Base-by-base conservation (phyloP, 2,888 invertebrate genomes). In the Pasiphila rectangulata region DNA sequence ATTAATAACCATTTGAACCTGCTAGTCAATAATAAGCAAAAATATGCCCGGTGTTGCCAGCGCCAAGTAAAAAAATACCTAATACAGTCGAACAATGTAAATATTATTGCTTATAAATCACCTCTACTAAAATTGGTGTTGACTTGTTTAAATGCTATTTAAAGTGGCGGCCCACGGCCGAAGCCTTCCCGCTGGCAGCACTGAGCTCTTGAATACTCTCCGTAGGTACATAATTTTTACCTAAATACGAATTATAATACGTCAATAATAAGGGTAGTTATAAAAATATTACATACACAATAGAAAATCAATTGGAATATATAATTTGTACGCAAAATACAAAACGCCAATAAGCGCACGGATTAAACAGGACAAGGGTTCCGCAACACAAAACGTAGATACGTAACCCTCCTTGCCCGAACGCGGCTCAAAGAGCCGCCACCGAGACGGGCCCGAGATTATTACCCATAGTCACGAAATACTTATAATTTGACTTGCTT, bases 1-100 rank as follows among this genome's bases (percentile, higher is more conserved):
- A 53, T 51, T 47, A 69, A 76, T 77, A 79, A 81, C 70, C 78
- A 75, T 74, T 71, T 71, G 63, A 77, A 79, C 69, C 73, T 67
- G 78, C 41, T 23, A 67, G 61, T 69, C 67, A 72, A 69, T 67
- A 63, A 44, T 29, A 71, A 67, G 62, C 61, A 59, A 73, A 71
- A 63, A 73, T 64, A 69, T 39, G 29, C 49, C 43, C 44, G 45
- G 61, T 68, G 70, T 75, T 79, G 77, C 77, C 80, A 79, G 63
- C 46, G 54, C 46, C 56, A 64, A 66, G 64, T n/a, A n/a, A 59
- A 5, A 36, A 38, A 38, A 23, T 46, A 41, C 29, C 23, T 41
- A 40, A 45, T 39, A 42, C 23, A 47, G 38, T 39, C 36, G 38
- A 41, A 46, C 36, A 50, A 30, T 45, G 37, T 50, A 51, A 46